These are phyloP conservation scores for Notoglanidium macrostoma DNA, from an alignment of 2,797 vertebrate species.

Conservation along the genomic window DNA sequence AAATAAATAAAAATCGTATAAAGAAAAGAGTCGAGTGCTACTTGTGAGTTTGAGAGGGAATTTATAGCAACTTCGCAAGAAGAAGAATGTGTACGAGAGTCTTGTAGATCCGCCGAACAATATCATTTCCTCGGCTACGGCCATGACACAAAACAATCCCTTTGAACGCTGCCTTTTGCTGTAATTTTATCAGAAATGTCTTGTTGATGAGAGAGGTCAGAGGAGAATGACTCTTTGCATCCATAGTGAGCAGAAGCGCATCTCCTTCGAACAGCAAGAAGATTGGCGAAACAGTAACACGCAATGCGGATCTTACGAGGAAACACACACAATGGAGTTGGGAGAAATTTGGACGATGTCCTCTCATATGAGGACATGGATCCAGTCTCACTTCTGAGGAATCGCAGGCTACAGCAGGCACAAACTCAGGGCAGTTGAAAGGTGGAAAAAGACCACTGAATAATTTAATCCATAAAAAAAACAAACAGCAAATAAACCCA, in stretches of 20 bases:
- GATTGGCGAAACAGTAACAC: no score
- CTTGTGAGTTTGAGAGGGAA: conserved; percentile 15
- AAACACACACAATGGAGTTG: no score
- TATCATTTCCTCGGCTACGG: not conserved
- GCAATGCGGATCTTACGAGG: no score
- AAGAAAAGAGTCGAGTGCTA: conserved; percentile 27
- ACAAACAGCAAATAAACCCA: not conserved
- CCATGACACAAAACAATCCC: not conserved
- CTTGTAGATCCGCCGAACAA: no score
- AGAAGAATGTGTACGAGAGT: not conserved
- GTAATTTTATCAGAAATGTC: not conserved
- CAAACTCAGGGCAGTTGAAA: not conserved
- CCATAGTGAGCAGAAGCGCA: not conserved
- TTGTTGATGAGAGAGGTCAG: not conserved
- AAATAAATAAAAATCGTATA: conserved; percentile 11
- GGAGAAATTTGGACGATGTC: no score
- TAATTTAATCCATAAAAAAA: not conserved
- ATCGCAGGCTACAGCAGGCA: not conserved
- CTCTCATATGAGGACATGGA: no score
- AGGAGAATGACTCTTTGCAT: not conserved
- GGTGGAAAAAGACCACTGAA: not conserved
- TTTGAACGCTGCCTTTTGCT: not conserved
- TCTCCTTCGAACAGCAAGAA: no score
- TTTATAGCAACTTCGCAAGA: conserved; percentile 38
- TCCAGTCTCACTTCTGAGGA: not conserved